A percentile compares a stretch with the other conserved stretches of the same genome.
phyloP scores from a whole-genome alignment of 2,797 vertebrate species.

The Garrulus glandarius region DNA sequence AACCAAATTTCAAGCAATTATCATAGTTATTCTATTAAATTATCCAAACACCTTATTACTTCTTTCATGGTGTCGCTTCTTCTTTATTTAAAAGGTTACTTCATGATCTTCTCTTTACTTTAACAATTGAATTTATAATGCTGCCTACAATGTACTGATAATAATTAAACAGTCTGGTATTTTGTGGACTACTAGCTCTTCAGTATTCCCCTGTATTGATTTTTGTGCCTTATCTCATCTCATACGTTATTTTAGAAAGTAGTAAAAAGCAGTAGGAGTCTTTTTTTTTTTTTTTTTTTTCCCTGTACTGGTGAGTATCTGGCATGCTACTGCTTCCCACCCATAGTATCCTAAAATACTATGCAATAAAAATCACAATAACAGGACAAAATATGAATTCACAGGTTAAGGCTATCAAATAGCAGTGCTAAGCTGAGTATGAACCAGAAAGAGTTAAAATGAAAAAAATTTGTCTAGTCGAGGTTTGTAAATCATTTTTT shows the following conservation, averaged over 20 bases:
- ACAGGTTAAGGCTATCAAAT: background rate
- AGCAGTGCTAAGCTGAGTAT: background rate
- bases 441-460: background rate
- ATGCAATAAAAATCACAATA: background rate
- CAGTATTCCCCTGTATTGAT: background rate
- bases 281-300: background rate
- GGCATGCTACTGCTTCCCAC: background rate
- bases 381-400: background rate
- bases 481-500: background rate
- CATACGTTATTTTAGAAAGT: background rate
- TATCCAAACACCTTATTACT: background rate
- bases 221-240: background rate
- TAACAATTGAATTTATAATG: background rate
- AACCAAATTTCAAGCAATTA: background rate
- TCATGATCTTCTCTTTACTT: background rate
- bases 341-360: background rate
- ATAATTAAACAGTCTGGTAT: background rate
- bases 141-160: background rate
- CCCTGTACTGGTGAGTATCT: background rate
- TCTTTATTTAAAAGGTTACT: background rate
- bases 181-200: background rate
- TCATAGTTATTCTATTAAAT: background rate
- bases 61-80: background rate
- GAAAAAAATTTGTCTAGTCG: background rate
- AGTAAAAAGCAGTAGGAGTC: background rate